A percentile compares a stretch with the other conserved stretches of the same genome.
Evolutionary conservation across 2,113 vertebrate genomes (phyloP).

Genomic region (Uria lomvia): DNA sequence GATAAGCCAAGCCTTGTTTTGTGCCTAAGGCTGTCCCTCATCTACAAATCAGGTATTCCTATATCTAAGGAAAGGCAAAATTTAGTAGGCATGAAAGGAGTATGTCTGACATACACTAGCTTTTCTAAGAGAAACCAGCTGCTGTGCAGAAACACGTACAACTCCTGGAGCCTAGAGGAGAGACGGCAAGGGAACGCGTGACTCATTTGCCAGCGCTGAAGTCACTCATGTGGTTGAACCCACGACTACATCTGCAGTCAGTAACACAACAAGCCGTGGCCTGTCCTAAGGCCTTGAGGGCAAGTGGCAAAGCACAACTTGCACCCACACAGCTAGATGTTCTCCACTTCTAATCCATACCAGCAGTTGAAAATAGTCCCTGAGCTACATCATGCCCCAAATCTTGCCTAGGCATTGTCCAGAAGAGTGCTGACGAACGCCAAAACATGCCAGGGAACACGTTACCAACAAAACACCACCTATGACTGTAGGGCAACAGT

Average conservation of each 20-base stretch:
- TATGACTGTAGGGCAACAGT: background rate
- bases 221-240: background rate
- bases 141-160: fast-evolving
- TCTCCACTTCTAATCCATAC: background rate
- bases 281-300: background rate
- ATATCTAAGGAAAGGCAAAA: background rate
- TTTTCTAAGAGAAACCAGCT: background rate
- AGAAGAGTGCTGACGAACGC: background rate
- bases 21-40: background rate
- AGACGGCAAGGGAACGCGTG: fast-evolving
- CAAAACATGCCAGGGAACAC: background rate
- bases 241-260: fast-evolving
- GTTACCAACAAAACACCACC: fast-evolving
- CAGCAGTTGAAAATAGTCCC: background rate
- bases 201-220: background rate
- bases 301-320: background rate
- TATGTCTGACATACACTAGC: background rate
- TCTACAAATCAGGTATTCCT: background rate
- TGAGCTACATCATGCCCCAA: background rate
- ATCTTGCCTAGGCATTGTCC: background rate
- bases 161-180: background rate
- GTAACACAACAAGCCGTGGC: background rate
- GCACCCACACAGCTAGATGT: background rate
- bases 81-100: background rate
- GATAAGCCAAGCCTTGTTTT: background rate